Percentiles rank a stretch among this genome's conserved stretches.
Evolutionary conservation across 1,140 invertebrate species (phyloP).

Genomic region (Ooceraea biroi): DNA sequence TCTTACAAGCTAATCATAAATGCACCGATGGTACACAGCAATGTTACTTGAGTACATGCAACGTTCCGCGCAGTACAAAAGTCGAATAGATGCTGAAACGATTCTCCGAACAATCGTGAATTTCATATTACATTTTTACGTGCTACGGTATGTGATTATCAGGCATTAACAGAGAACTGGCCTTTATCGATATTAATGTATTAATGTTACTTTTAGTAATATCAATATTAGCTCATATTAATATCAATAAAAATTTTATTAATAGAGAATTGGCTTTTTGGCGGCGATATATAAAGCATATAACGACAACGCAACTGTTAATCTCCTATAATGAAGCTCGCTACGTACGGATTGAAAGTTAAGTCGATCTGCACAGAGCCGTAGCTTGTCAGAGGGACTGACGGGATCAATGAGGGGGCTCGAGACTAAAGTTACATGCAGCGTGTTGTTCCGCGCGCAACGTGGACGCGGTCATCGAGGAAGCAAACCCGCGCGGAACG

Average conservation of each 20-base stretch:
- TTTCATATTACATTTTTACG: constrained; percentile 31
- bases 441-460: constrained; percentile 10
- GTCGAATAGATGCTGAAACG: constrained; percentile 48
- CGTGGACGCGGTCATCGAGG: neutral
- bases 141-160: neutral
- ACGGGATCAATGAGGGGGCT: constrained; percentile 9
- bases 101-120: constrained; percentile 34
- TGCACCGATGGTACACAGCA: constrained; percentile 62
- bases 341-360: neutral
- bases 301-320: constrained; percentile 17
- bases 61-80: constrained; percentile 35
- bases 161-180: too few species aligned
- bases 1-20: constrained; percentile 59
- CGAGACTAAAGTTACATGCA: constrained; percentile 46
- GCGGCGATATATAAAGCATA: constrained; percentile 9
- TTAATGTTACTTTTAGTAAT: too few species aligned
- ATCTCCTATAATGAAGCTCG: constrained; percentile 1
- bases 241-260: too few species aligned
- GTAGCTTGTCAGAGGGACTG: constrained; percentile 10
- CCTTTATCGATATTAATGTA: too few species aligned
- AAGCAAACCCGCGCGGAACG: constrained; percentile 4
- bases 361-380: constrained; percentile 6
- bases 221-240: too few species aligned
- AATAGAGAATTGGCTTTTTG: neutral
- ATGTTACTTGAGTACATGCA: constrained; percentile 57